Base-by-base conservation (phyloP, 2,113 vertebrate genomes). In the Engystomops pustulosus region DNA sequence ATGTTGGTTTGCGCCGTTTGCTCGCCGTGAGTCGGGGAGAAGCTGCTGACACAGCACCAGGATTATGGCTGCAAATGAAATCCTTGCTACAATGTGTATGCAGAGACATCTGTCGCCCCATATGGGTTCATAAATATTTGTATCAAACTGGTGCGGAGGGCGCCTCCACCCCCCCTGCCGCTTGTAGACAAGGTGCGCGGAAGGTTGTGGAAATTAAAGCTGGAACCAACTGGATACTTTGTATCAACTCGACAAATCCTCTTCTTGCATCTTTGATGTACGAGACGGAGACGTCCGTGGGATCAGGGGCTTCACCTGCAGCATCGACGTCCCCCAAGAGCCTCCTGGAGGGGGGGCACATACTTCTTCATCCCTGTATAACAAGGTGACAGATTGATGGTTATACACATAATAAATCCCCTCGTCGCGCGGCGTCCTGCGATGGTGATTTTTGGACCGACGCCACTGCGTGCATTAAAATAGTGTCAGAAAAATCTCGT, bases 111-210 rank as follows among this genome's bases (percentile, higher is more conserved):
- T 93, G 89, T 85, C 88, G 87, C 87, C 89, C 90, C 89, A 90
- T 91, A 91, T 91, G 89, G 87, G 91, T 87, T 89, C 88, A 89
- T 93, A 91, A 91, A 92, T 92, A 94, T 92, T 92, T 91, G 87
- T 90, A 89, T 89, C 85, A 91, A 91, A 83, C 88, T 71, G 14
- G 69, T 71, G 3, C 45, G 23, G 69, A 23, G 18, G 70, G 14
- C 70, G 15, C 70, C 70, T 72, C 44, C n/a, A 17, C 70, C 60
- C 60, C n/a, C 60, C 60, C 60, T 14, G 14, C 27, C 60, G 27
- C 60, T 17, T 30, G 60, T 32, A 32, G 30, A 32, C 60, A 18
- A 65, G 60, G 60, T 65, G 60, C 14, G 7, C 7, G 20, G 32
- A 27, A 44, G 41, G 38, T 38, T 69, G 36, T 11, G 34, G 14